Evolutionary conservation across 2,113 vertebrate genomes (phyloP).

Genomic region (Vombatus ursinus): DNA sequence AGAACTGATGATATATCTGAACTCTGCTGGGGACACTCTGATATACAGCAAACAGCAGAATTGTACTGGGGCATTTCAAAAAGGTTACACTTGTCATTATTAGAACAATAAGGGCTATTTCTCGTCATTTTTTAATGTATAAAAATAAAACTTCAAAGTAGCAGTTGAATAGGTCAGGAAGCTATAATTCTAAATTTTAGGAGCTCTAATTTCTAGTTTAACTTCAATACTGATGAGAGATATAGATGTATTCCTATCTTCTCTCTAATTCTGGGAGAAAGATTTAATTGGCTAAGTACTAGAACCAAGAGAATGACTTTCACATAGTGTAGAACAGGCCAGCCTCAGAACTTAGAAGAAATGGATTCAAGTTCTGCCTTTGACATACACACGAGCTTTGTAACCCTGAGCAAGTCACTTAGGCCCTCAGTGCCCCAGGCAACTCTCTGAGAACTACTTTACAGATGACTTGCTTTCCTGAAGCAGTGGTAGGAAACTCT

Average conservation of each 20-base stretch:
- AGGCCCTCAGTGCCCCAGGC: background rate
- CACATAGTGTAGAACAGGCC: background rate
- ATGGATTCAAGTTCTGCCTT: background rate
- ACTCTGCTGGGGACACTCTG: background rate
- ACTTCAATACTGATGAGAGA: background rate
- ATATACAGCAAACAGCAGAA: slow-evolving; percentile 30
- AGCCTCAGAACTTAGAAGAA: background rate
- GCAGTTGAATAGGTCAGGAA: background rate
- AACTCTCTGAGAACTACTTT: background rate
- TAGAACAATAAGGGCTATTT: slow-evolving; percentile 33
- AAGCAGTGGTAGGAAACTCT: background rate
- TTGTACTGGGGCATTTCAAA: background rate
- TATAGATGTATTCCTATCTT: background rate
- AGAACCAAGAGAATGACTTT: background rate
- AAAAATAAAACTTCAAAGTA: background rate
- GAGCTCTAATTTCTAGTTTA: slow-evolving; percentile 6
- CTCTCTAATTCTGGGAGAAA: slow-evolving; percentile 13
- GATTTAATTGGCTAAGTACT: background rate
- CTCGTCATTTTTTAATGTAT: background rate
- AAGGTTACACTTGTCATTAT: slow-evolving; percentile 8
- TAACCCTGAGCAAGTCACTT: background rate
- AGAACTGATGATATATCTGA: background rate
- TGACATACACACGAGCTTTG: background rate
- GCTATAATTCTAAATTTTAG: background rate
- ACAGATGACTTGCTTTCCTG: background rate